Evolutionary conservation across 1,140 invertebrate genomes (phyloP), one percentile per base, ranked within the genome.

Genomic region (Atta texana): DNA sequence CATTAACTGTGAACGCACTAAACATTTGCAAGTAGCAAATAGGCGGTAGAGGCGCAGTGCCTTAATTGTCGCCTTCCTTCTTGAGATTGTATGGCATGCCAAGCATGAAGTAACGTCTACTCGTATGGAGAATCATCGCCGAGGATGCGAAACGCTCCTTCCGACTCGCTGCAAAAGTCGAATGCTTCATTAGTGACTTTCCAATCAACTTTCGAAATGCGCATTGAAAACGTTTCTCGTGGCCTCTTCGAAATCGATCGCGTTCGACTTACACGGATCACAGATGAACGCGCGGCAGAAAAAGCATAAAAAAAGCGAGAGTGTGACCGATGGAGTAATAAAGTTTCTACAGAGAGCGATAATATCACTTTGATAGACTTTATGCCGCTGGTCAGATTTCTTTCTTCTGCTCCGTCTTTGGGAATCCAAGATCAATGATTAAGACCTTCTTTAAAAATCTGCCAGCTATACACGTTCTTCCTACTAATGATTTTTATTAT

Each of bases 1-100:
- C 92, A 91, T 91, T 91, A 92, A 90, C 91, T 89, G 89, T 88
- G 86, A 75, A 82, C 72, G 88, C 63, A 75, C 53, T 90, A 82
- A 90, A 89, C 89, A 90, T 87, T 89, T 21, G 69, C 72, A 89
- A 34, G 44, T 89, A 66, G 39, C 57, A 89, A 89, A 88, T 89
- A 89, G 87, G 91, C 92, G 92, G 88, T 87, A 90, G 90, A 92
- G 93, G 92, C 86, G 86, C 92, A 90, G 92, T 92, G 92, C 89
- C 88, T 92, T 94, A 94, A 94, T 94, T 93, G 93, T 93, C 92
- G 88, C 87, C 92, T 94, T 94, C 92, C 93, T 93, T 87, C 86
- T 90, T 71, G 64, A 85, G 88, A 89, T 89, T 86, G 89, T 89
- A 87, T 24, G 78, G 86, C 69, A 91, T 88, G 66, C 81, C 81